Conservation (phyloP, 2,797 vertebrate genomes). For the Sebastes hopkinsi region DNA sequence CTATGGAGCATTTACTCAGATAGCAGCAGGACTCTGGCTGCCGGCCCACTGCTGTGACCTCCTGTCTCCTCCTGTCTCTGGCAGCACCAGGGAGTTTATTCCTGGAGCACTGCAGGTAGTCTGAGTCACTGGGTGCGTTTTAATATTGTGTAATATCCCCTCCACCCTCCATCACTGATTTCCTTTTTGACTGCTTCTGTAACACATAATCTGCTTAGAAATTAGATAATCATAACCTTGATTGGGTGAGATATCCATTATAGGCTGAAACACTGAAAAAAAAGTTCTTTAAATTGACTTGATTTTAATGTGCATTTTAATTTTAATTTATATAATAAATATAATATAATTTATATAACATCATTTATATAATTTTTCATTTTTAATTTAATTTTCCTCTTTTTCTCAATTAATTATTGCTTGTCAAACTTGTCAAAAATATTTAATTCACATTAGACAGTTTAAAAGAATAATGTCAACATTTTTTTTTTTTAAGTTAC, state of each 20-base stretch:
- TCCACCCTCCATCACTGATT: neutral
- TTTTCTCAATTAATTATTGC: neutral
- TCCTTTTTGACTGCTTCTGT: neutral
- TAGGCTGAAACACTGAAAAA: neutral
- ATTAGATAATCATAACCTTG: conserved; percentile 15
- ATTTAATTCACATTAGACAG: neutral
- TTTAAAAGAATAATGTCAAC: neutral
- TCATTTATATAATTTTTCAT: too few relatives aligned
- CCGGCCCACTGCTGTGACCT: neutral
- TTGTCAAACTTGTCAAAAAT: neutral
- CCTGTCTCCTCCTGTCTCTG: neutral
- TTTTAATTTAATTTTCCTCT: neutral
- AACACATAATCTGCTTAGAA: conserved; percentile 35
- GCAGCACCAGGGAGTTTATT: neutral
- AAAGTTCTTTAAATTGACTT: neutral
- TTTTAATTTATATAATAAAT: too few relatives aligned
- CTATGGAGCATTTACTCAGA: neutral
- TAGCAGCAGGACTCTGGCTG: neutral
- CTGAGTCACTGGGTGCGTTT: neutral
- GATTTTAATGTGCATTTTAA: neutral
- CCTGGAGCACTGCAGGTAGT: neutral
- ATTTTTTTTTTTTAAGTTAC: neutral
- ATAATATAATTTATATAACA: too few relatives aligned
- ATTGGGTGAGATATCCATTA: neutral
- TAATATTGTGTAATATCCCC: neutral